Conservation (phyloP, 1,140 invertebrate genomes). For the Catajapyx aquilonaris region DNA sequence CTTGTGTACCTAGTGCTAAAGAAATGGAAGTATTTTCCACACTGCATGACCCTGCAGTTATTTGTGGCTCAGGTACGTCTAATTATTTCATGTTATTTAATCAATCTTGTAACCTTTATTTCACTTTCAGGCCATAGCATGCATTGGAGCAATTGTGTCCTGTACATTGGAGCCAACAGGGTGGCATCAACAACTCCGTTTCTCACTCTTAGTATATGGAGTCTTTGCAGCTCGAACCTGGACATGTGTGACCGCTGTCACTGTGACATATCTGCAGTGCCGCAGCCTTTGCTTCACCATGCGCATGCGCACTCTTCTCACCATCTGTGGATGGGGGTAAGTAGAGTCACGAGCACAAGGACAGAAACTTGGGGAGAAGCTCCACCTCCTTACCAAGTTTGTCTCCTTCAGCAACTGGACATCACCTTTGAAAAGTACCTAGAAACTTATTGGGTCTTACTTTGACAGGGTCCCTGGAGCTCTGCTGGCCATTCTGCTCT, state of each 20-base stretch:
- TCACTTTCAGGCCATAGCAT: slow-evolving; percentile 28
- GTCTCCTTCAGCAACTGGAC: no score
- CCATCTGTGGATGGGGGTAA: slow-evolving; percentile 56
- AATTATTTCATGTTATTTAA: slow-evolving; percentile 7
- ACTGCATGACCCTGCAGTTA: slow-evolving; percentile 55
- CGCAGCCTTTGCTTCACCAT: slow-evolving; percentile 59
- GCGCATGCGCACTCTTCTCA: slow-evolving; percentile 43
- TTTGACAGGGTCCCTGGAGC: slow-evolving; percentile 29
- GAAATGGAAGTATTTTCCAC: slow-evolving; percentile 55
- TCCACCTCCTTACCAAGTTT: no score
- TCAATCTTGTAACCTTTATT: slow-evolving; percentile 3
- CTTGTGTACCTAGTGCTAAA: slow-evolving; percentile 51
- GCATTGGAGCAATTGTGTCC: slow-evolving; percentile 46
- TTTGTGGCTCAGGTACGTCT: slow-evolving; percentile 50
- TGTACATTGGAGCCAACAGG: slow-evolving; percentile 27
- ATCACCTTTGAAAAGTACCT: no score
- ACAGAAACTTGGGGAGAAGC: no score
- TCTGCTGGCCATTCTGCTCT: slow-evolving; percentile 30
- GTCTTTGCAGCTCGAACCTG: slow-evolving; percentile 59
- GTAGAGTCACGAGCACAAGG: no score
- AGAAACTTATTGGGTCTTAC: no score
- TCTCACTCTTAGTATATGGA: slow-evolving; percentile 43
- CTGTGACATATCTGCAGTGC: slow-evolving; percentile 57
- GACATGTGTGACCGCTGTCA: slow-evolving; percentile 57
- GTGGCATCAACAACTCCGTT: no score